Base-by-base conservation (phyloP, 1,140 invertebrate species). In the Megalonaias nervosa region DNA sequence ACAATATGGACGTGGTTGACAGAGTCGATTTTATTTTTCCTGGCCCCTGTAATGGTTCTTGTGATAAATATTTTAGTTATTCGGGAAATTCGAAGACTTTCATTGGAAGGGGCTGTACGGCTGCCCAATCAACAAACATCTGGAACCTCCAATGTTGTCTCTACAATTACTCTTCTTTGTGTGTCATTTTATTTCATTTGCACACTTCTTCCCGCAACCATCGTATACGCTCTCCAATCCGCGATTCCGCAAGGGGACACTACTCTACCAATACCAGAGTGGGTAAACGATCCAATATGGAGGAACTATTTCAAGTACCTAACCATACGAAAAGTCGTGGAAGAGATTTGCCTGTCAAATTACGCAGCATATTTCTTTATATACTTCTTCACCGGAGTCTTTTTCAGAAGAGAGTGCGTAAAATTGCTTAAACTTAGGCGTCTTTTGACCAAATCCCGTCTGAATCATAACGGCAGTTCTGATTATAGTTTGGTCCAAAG, bases 341-440 rank as follows among this genome's bases (percentile, higher is more conserved):
- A 88, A 69, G 88, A 88, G 74, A 82, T 91, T 21, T 87, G 86
- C 19, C 71, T 90, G 71, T 89, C 89, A 15, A 89, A 90, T 77
- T 89, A 89, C 58, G 87, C 90, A 1, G 86, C 85, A 67, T 90
- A 91, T 72, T 88, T 90, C 80, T 88, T 88, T 72, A 90, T 91
- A 59, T 91, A 91, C 68, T 87, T 84, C 66, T 74, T 85, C 11
- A 90, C 89, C 0, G 89, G 90, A 2, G 84, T 83, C 67, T 82
- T 85, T 64, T 91, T 90, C 75, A 75, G 89, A 23, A 71, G 81
- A 57, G 79, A 84, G 71, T 81, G 88, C 23, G 80, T 81, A 67
- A 67, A 74, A 38, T 56, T 89, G 23, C 78, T 89, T 19, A 77
- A 80, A 21, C 76, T 81, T 48, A 48, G 38, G 38, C 38, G 38